A percentile compares a stretch with the other conserved stretches of the same genome.
Evolutionary conservation across 2,797 vertebrate species (phyloP).

Genomic region (Rhynchonycteris naso): DNA sequence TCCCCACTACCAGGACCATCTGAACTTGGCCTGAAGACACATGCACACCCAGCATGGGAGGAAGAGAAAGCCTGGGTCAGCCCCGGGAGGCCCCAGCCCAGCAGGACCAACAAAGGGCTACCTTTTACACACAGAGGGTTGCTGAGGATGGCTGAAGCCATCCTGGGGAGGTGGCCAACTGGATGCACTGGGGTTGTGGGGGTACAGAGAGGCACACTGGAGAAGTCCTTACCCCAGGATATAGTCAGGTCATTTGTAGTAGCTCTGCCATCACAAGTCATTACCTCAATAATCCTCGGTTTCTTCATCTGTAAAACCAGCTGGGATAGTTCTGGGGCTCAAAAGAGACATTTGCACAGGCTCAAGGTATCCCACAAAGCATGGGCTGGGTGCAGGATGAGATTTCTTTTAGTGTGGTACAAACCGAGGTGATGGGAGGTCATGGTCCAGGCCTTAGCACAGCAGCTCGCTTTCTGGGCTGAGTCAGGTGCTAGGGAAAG

Average conservation of each 20-base stretch:
- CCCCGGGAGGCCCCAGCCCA: background rate
- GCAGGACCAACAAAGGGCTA: background rate
- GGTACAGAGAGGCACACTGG: accelerated
- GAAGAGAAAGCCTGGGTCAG: background rate
- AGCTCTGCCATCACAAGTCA: background rate
- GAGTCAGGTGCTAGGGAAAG: background rate
- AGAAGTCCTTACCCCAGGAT: accelerated
- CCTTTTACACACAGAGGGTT: background rate
- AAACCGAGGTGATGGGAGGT: background rate
- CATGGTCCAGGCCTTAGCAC: background rate
- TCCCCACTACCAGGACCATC: too few relatives aligned
- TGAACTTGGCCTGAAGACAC: background rate
- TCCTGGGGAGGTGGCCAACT: background rate
- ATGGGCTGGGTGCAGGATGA: accelerated
- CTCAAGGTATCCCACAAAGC: background rate
- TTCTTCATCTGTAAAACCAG: background rate
- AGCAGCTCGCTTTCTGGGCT: background rate
- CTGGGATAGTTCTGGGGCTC: background rate
- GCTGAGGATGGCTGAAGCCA: background rate
- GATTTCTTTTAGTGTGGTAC: accelerated
- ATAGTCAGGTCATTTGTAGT: accelerated
- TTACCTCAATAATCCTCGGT: background rate
- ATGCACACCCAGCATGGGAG: too few relatives aligned
- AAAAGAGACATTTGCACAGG: background rate
- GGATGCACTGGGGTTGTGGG: accelerated